These are phyloP conservation scores for Drosophila pegasa DNA, from an alignment of 2,888 invertebrate genomes.

Conservation along the genomic window DNA sequence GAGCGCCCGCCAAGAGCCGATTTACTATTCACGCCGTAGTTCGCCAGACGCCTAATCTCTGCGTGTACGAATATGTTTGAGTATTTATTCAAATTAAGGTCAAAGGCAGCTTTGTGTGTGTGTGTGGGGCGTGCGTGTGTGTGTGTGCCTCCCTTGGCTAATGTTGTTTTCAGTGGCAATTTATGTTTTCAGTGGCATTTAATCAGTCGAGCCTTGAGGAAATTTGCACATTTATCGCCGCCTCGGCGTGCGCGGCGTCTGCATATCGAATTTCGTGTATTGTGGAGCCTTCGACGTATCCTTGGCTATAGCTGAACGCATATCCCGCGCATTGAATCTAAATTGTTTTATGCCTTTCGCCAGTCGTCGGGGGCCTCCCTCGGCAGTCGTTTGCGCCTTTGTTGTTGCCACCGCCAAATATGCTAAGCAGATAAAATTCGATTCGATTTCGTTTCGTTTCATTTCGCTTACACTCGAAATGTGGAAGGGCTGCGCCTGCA, in stretches of 20 bases:
- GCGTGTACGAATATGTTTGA: constrained; percentile 47
- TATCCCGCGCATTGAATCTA: constrained; percentile 69
- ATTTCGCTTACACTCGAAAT: constrained; percentile 32
- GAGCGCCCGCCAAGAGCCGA: constrained; percentile 1
- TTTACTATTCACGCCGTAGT: constrained; percentile 25
- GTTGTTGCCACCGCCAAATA: constrained; percentile 50
- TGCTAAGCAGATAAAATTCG: constrained; percentile 70
- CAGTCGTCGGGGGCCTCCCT: constrained; percentile 37
- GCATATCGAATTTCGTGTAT: constrained; percentile 35
- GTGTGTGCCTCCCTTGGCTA: constrained; percentile 37
- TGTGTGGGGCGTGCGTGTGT: background rate
- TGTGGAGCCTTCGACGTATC: constrained; percentile 39
- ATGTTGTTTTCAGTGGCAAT: constrained; percentile 64
- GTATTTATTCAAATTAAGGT: constrained; percentile 76
- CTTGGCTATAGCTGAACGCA: constrained; percentile 28
- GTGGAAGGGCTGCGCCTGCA: background rate
- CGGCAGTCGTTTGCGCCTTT: constrained; percentile 43
- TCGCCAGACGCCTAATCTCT: constrained; percentile 50
- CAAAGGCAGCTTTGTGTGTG: constrained; percentile 42
- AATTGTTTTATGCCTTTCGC: constrained; percentile 70
- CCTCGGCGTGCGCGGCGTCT: constrained; percentile 37
- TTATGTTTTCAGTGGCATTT: constrained; percentile 72
- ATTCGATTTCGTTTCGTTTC: constrained; percentile 44
- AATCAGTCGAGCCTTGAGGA: constrained; percentile 58
- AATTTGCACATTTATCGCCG: constrained; percentile 69